Evolutionary conservation across 2,888 invertebrate genomes (phyloP), one percentile per base, ranked within the genome.

Genomic region (Arrhopalites spinosus): DNA sequence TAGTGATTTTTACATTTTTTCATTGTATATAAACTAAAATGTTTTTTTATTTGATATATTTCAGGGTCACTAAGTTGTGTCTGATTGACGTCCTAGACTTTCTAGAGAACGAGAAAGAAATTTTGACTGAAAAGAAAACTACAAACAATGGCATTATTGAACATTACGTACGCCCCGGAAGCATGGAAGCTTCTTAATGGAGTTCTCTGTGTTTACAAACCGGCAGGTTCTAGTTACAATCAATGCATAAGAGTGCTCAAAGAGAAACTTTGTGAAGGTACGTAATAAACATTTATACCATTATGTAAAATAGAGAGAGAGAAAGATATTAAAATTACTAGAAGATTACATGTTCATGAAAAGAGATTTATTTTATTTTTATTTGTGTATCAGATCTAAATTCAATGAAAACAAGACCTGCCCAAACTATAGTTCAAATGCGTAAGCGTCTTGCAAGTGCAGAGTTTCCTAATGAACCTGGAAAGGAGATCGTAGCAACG

Each of bases 201-300:
- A 30, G 84, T 94, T 8, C 86, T 93, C 77, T 92, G 92, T 85
- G 86, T 94, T 17, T 94, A 92, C 83, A 95, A 95, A 85, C 93
- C 94, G 17, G 85, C 90, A 0, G 89, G 89, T 71, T 86, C 90
- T 47, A 86, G 88, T 59, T 85, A 89, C 0, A 84, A 84, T 25
- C 87, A 87, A 83, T 86, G 91, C 0, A 88, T 89, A 82, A 86
- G 87, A 68, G 89, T 88, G 1, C 85, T 93, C 63, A 85, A 89
- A 78, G 84, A 86, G 53, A 91, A 91, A 84, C 84, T 93, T 76
- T 90, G 90, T 84, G 86, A 87, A 88, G 93, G 93, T 93, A 87
- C n/a, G 11, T 2, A 11, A 43, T 59, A 50, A 50, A 13, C 11
- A 50, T 13, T 50, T n/a, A 17, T 13, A 17, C 59, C 7, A 20